phyloP scores from a whole-genome alignment of 2,888 invertebrate genomes.

The Caenorhabditis japonica region DNA sequence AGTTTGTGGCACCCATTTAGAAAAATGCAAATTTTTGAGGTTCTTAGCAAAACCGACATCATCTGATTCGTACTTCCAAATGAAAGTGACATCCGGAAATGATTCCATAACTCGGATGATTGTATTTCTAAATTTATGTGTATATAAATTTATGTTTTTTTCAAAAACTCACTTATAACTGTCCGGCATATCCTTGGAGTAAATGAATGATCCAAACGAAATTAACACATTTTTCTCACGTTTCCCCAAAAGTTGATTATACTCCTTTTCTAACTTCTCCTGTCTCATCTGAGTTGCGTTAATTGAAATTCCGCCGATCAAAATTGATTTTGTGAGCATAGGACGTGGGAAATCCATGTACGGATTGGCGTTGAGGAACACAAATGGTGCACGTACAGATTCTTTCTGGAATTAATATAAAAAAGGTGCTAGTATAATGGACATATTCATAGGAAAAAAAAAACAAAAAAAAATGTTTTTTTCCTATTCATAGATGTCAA shows the following conservation, averaged over 20 bases:
- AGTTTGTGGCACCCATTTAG: slow-evolving; percentile 27
- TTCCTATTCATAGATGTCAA: no score
- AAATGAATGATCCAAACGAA: slow-evolving; percentile 39
- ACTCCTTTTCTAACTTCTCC: slow-evolving; percentile 18
- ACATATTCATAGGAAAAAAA: no score
- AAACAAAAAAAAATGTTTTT: no score
- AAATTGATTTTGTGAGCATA: slow-evolving; percentile 33
- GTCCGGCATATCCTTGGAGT: slow-evolving; percentile 35
- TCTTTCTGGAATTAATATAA: slow-evolving; percentile 16
- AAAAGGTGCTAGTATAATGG: no score
- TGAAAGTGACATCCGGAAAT: slow-evolving; percentile 38
- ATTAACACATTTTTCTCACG: slow-evolving; percentile 16
- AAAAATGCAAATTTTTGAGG: slow-evolving; percentile 5
- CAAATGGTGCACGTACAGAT: slow-evolving; percentile 17
- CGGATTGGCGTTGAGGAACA: slow-evolving; percentile 45
- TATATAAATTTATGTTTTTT: no score
- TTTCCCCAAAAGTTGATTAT: slow-evolving; percentile 7
- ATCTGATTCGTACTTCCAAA: slow-evolving; percentile 44
- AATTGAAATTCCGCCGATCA: slow-evolving; percentile 47
- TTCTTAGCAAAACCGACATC: background rate
- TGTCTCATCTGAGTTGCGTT: slow-evolving; percentile 22
- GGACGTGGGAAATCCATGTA: slow-evolving; percentile 43
- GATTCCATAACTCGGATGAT: slow-evolving; percentile 6
- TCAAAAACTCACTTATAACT: slow-evolving; percentile 14
- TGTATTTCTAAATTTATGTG: slow-evolving; percentile 6